These are phyloP conservation scores for Melipona bicolor DNA, from an alignment of 2,888 invertebrate genomes.

Conservation along the genomic window DNA sequence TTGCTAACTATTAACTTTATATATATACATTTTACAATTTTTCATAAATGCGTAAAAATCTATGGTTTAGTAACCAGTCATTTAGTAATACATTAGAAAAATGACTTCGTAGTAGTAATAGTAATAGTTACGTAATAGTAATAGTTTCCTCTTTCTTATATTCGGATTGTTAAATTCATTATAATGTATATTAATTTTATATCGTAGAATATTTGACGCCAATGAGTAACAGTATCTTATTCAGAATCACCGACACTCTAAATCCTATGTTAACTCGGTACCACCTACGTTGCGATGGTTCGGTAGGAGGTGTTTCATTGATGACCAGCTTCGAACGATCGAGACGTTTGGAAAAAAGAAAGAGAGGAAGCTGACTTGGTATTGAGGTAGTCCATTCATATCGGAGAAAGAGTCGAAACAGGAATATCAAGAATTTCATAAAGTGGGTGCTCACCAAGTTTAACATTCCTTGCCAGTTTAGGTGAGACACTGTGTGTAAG, in stretches of 20 bases:
- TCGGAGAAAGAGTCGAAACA: conserved; percentile 64
- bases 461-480: conserved; percentile 56
- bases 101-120: background rate
- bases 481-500: conserved; percentile 29
- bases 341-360: conserved; percentile 46
- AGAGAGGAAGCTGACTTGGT: conserved; percentile 31
- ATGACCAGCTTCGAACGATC: conserved; percentile 65
- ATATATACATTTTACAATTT: background rate
- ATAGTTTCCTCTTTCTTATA: background rate
- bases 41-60: background rate
- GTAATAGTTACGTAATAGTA: background rate
- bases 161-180: background rate
- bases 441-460: conserved; percentile 61
- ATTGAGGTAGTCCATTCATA: conserved; percentile 66
- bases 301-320: conserved; percentile 72
- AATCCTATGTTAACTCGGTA: conserved; percentile 67
- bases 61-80: background rate
- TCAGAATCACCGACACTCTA: conserved; percentile 60
- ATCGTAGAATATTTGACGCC: conserved; percentile 38
- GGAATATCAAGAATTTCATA: conserved; percentile 67
- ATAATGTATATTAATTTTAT: conserved; percentile 1
- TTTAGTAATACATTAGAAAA: background rate
- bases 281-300: conserved; percentile 66
- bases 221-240: conserved; percentile 52
- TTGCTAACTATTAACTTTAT: too few species aligned